Base-by-base conservation (phyloP, 2,113 vertebrate species). In the Pungitius pungitius region DNA sequence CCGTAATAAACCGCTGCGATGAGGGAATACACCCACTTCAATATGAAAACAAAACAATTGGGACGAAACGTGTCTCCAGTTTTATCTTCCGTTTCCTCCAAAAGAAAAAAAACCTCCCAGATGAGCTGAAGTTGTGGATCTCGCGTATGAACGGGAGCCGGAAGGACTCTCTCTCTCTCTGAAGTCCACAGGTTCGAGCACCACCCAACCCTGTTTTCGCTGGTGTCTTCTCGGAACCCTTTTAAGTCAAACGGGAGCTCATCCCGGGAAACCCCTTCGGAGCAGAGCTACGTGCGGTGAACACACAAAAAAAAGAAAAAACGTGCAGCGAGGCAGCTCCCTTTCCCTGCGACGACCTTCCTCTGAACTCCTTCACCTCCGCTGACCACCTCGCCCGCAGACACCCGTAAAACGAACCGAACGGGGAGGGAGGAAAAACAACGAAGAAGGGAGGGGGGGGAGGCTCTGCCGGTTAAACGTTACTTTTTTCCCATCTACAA, bases 281-380 rank as follows among this genome's bases (percentile, higher is more conserved):
- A 35, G 33, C 3, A 6, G 33, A 35, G 33, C 33, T 35, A 35
- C 33, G 33, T 35, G 33, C 33, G 33, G 6, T 4, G 33, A 35
- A 8, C 4, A 35, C 5, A 35, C 5, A 5, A 7, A 35, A 5
- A 1, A 35, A 35, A 35, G 1, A 35, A 35, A 83, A 68, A 88
- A 87, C 90, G 84, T 83, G 80, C 81, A 68, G 58, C 63, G 66
- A 52, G 33, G 64, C 72, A 70, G 87, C 75, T 35, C 33, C 33
- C 80, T 35, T 79, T 80, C 78, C 79, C 69, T 68, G 49, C 82
- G 14, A 83, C 90, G 89, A 92, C 90, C 89, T 90, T 90, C 90
- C 90, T 74, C 80, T 92, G 90, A 92, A 92, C 90, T 89, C 89
- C 84, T 77, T 91, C 89, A 90, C 81, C 88, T 81, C 77, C 83